Conservation (phyloP, 2,797 vertebrate species). For the Pipistrellus pygmaeus region DNA sequence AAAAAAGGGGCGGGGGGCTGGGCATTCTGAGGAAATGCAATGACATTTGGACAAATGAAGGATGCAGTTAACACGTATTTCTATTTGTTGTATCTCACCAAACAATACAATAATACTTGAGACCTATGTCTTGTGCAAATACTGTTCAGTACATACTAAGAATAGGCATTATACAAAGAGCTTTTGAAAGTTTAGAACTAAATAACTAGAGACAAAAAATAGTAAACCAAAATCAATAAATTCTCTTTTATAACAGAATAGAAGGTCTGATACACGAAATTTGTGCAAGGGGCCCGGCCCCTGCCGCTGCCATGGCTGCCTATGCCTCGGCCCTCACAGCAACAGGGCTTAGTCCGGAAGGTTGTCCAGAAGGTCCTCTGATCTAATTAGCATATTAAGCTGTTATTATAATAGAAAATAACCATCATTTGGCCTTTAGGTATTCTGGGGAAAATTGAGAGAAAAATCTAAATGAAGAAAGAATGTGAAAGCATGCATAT, state of each 20-base stretch:
- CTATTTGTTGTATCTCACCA: neutral
- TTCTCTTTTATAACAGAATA: neutral
- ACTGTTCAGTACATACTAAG: neutral
- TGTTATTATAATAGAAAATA: neutral
- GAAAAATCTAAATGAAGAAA: neutral
- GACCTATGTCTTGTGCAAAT: neutral
- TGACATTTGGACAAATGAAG: neutral
- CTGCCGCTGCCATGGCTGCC: too few relatives aligned
- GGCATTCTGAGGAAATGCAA: neutral
- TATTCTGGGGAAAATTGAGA: neutral
- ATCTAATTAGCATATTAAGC: too few relatives aligned
- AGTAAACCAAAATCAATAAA: neutral
- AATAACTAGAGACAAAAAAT: neutral
- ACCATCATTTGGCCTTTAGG: neutral
- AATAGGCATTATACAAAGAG: neutral
- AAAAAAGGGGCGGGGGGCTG: neutral
- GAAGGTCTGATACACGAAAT: too few relatives aligned
- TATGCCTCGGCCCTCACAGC: too few relatives aligned
- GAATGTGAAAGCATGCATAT: neutral
- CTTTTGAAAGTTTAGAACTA: neutral
- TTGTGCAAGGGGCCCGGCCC: too few relatives aligned
- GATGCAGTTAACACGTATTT: neutral
- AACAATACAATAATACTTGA: neutral
- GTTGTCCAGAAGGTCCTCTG: too few relatives aligned
- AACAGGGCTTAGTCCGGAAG: too few relatives aligned